These are phyloP conservation scores for Peromyscus maniculatus DNA, from an alignment of 2,113 vertebrate species.

Conservation along the genomic window DNA sequence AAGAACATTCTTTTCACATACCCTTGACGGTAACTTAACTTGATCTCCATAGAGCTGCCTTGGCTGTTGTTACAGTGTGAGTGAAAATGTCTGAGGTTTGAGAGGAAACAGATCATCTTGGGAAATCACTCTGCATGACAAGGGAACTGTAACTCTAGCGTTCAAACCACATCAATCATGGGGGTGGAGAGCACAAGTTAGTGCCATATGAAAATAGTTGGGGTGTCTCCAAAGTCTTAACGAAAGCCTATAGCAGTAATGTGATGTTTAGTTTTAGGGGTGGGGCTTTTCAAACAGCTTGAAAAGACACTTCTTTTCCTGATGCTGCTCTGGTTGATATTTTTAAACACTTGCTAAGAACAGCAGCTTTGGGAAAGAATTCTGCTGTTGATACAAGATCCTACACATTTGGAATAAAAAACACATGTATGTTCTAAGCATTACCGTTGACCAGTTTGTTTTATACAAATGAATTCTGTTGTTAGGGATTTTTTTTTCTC, in stretches of 20 bases:
- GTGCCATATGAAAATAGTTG: conserved; percentile 73
- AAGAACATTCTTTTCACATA: background rate
- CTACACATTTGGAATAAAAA: background rate
- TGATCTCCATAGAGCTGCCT: conserved; percentile 63
- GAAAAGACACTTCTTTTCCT: conserved; percentile 22
- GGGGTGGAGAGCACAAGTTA: conserved; percentile 50
- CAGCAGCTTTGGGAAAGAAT: conserved; percentile 5
- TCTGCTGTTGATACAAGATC: background rate
- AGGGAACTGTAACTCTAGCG: conserved; percentile 55
- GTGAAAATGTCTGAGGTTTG: conserved; percentile 75
- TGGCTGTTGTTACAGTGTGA: conserved; percentile 70
- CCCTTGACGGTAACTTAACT: conserved; percentile 73
- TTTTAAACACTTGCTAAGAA: conserved; percentile 42
- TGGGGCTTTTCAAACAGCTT: conserved; percentile 64
- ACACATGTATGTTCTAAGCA: background rate
- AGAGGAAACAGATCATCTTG: conserved; percentile 80
- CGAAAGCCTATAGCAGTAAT: conserved; percentile 37
- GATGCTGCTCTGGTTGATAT: background rate
- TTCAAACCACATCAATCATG: conserved; percentile 76
- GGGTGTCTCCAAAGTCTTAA: conserved; percentile 60
- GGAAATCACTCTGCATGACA: conserved; percentile 67
- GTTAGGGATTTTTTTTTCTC: background rate
- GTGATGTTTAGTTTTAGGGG: conserved; percentile 67
- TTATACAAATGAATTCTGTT: conserved; percentile 16
- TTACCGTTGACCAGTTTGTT: background rate